Conservation (phyloP, 2,888 invertebrate genomes). For the Isoperla grammatica region DNA sequence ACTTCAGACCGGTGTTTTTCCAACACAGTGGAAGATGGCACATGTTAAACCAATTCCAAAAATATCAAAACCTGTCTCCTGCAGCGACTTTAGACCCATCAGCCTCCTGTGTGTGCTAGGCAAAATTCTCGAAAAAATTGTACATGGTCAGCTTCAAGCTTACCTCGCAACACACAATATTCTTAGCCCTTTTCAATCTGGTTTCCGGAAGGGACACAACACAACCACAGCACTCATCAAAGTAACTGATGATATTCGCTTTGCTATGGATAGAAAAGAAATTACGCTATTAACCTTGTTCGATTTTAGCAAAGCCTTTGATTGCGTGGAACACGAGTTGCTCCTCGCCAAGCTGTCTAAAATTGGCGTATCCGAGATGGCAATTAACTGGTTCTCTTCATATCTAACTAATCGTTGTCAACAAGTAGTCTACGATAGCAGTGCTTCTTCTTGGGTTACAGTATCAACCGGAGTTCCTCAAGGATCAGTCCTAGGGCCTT, state of each 20-base stretch:
- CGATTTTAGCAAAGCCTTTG: slow-evolving; percentile 37
- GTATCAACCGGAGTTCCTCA: neutral
- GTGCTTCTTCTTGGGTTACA: neutral
- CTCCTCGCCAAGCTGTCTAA: slow-evolving; percentile 20
- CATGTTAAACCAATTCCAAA: slow-evolving; percentile 29
- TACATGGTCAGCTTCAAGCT: slow-evolving; percentile 29
- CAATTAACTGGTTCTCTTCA: neutral
- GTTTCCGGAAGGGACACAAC: slow-evolving; percentile 32
- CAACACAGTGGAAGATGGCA: slow-evolving; percentile 33
- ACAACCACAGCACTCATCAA: slow-evolving; percentile 35
- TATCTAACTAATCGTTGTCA: neutral
- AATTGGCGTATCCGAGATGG: neutral
- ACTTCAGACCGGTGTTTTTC: neutral
- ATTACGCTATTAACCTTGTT: slow-evolving; percentile 32
- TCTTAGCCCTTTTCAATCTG: slow-evolving; percentile 35
- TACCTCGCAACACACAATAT: slow-evolving; percentile 27
- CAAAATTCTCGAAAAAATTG: slow-evolving; percentile 31
- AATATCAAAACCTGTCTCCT: neutral
- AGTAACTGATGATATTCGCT: slow-evolving; percentile 34
- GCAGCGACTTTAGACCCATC: slow-evolving; percentile 34
- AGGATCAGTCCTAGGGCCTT: neutral
- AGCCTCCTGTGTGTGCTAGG: slow-evolving; percentile 31
- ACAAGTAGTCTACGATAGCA: neutral
- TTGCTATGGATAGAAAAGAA: slow-evolving; percentile 30
- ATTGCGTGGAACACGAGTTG: slow-evolving; percentile 30